These are phyloP conservation scores for Anoura caudifer DNA, from an alignment of 2,113 vertebrate genomes.

Conservation along the genomic window DNA sequence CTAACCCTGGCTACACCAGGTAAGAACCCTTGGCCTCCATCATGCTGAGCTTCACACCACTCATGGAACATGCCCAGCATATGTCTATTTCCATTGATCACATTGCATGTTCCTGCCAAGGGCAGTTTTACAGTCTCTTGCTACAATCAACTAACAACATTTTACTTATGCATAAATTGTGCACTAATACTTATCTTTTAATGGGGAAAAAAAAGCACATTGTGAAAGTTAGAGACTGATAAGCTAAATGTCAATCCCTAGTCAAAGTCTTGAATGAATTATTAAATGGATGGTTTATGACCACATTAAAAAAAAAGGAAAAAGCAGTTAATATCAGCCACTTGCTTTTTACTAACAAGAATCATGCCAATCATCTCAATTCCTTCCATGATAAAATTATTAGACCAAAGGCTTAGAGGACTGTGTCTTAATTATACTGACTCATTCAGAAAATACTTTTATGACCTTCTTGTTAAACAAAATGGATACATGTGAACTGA, in stretches of 20 bases:
- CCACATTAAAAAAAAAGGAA: background rate
- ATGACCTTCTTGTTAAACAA: background rate
- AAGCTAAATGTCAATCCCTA: background rate
- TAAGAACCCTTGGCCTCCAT: background rate
- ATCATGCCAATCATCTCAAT: background rate
- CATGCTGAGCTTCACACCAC: background rate
- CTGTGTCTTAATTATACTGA: background rate
- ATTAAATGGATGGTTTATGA: background rate
- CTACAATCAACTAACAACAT: background rate
- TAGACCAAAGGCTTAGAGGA: background rate
- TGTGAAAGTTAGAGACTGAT: background rate
- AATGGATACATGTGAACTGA: background rate
- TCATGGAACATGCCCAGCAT: background rate
- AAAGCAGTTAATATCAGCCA: background rate
- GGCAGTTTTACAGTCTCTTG: background rate
- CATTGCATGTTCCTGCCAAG: background rate
- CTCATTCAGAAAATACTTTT: background rate
- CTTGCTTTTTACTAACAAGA: background rate
- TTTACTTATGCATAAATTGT: background rate
- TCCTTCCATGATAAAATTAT: background rate
- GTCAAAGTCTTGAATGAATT: background rate
- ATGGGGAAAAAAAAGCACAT: background rate
- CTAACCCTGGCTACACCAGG: background rate
- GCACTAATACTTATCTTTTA: background rate
- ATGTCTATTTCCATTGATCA: background rate